phyloP scores from a whole-genome alignment of 2,888 invertebrate species.

The Dolichomitus sp. region DNA sequence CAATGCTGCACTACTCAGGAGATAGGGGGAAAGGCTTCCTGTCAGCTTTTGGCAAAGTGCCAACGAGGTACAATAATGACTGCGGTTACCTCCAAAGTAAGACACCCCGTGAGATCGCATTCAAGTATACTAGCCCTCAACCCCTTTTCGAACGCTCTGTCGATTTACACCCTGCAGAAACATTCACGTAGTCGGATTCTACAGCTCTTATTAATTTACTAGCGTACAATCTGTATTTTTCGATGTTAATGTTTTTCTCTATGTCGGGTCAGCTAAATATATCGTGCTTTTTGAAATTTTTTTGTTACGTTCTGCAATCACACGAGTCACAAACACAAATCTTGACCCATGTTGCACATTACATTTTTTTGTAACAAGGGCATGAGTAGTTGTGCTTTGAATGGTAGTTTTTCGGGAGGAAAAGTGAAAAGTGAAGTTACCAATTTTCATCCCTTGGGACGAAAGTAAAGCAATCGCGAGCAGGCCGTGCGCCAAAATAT shows the following conservation, averaged over 20 bases:
- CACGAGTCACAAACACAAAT: too few relatives aligned
- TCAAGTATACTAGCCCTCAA: slow-evolving; percentile 36
- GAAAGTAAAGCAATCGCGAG: too few relatives aligned
- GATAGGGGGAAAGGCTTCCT: slow-evolving; percentile 62
- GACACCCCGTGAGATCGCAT: slow-evolving; percentile 46
- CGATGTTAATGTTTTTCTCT: not conserved
- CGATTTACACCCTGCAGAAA: slow-evolving; percentile 1
- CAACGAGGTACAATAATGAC: slow-evolving; percentile 75
- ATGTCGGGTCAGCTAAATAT: not conserved
- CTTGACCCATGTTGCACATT: too few relatives aligned
- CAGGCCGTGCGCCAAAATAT: too few relatives aligned
- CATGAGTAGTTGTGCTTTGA: too few relatives aligned
- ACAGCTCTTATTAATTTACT: slow-evolving; percentile 3
- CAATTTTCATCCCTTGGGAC: too few relatives aligned
- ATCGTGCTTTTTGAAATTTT: not conserved
- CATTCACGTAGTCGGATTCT: not conserved
- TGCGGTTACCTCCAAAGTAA: slow-evolving; percentile 56
- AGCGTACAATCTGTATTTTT: not conserved
- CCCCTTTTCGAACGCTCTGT: slow-evolving; percentile 35
- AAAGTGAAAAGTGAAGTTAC: too few relatives aligned
- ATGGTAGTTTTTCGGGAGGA: too few relatives aligned
- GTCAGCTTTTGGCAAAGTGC: slow-evolving; percentile 76
- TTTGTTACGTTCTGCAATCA: too few relatives aligned
- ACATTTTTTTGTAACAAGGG: too few relatives aligned
- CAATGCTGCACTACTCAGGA: slow-evolving; percentile 39